A percentile compares a stretch with the other conserved stretches of the same genome.
These are phyloP conservation scores for Nezara viridula DNA, from an alignment of 2,888 invertebrate species.

Conservation along the genomic window DNA sequence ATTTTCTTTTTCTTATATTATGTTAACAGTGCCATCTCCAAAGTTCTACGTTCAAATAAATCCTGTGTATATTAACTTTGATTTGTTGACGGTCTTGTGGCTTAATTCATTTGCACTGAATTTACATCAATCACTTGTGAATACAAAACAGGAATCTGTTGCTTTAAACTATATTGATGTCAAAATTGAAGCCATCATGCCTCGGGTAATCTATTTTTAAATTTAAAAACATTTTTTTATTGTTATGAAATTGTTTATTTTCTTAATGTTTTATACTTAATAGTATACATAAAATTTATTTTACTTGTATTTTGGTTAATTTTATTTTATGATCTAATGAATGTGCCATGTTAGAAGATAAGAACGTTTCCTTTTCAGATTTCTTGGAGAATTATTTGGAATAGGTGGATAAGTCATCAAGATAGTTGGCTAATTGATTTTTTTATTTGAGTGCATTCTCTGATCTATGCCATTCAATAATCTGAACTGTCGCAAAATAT, in stretches of 20 bases:
- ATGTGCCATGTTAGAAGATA: not conserved
- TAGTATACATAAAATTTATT: constrained; percentile 24
- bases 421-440: not conserved
- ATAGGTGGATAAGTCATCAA: not conserved
- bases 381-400: not conserved
- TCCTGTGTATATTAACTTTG: constrained; percentile 89
- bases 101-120: constrained; percentile 93
- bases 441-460: not conserved
- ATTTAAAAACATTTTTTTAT: constrained; percentile 4
- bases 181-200: constrained; percentile 93
- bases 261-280: constrained; percentile 46
- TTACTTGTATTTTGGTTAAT: not conserved
- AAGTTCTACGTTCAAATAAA: constrained; percentile 93
- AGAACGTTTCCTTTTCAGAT: not conserved
- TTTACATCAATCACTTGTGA: constrained; percentile 80
- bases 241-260: not conserved
- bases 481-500: not conserved
- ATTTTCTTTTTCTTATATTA: not conserved
- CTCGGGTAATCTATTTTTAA: constrained; percentile 76
- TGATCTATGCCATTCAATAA: not conserved
- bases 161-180: constrained; percentile 82
- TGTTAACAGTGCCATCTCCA: constrained; percentile 86
- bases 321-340: not conserved
- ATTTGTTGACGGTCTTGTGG: constrained; percentile 92
- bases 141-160: constrained; percentile 61